Base-by-base conservation (phyloP, 1,140 invertebrate genomes). In the Xylocopa sonorina region DNA sequence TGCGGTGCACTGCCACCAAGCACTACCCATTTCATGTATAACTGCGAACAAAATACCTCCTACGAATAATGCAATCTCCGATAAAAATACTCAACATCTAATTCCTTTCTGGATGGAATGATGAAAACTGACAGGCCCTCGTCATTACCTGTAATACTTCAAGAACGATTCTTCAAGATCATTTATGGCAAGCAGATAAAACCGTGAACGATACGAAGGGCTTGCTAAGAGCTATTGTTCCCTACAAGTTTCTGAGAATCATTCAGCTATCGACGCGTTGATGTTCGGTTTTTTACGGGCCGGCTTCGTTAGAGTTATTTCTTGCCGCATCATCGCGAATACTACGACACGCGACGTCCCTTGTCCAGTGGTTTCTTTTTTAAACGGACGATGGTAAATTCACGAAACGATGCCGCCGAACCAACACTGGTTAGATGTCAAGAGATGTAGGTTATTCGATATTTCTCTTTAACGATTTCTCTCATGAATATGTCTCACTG, bases 1-100 rank as follows among this genome's bases (percentile, higher is more conserved):
- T 87, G 91, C 90, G 57, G 91, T 88, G 81, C 92, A 93, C 86
- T 92, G 91, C 92, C 92, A 93, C 90, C 91, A 92, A 88, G 91
- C 90, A 89, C 91, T 92, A 89, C 91, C 91, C 91, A 92, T 92
- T 91, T 92, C 91, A 92, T 90, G 84, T 88, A 82, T 80, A 73
- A 64, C 77, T 78, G 12, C 7, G n/a, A 73, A 55, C 9, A 43
- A 63, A n/a, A 53, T 69, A 1, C 18, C 18, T 66, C 32, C 4
- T 14, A 34, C 3, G 34, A 50, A 27, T 27, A 4, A 18, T 41
- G 3, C 16, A 64, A 18, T 43, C 43, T 43, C 24, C 10, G 10
- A 16, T n/a, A n/a, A 51, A 14, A 38, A 38, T 24, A 63, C 12
- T 4, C 0, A 55, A n/a, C 2, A 24, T 34, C 1, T 14, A 14